Conservation (phyloP, 2,888 invertebrate genomes). For the Nymphalis polychloros region DNA sequence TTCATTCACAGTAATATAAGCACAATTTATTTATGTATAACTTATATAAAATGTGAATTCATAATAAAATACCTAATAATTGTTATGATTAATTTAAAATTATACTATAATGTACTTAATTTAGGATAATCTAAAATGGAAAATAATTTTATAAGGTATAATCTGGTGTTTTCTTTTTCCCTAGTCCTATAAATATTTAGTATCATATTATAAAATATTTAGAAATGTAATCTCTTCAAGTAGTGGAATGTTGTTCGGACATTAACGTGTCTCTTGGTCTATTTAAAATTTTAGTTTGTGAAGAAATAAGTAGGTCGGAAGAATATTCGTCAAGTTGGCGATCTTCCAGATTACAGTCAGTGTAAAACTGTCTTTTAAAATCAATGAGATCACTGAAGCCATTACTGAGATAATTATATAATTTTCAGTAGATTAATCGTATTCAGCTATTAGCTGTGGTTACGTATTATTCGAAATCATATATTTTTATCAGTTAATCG, state of each 20-base stretch:
- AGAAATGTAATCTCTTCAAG: neutral
- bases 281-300: slow-evolving; percentile 57
- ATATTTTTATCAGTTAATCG: too few relatives aligned
- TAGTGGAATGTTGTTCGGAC: slow-evolving; percentile 11
- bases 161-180: slow-evolving; percentile 47
- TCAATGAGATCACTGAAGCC: slow-evolving; percentile 36
- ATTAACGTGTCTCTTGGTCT: slow-evolving; percentile 30
- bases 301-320: slow-evolving; percentile 45
- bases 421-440: too few relatives aligned
- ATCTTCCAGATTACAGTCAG: slow-evolving; percentile 43
- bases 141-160: slow-evolving; percentile 77
- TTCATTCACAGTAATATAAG: slow-evolving; percentile 76
- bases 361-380: slow-evolving; percentile 41
- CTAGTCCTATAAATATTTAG: neutral
- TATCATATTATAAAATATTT: neutral
- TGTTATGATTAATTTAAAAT: slow-evolving; percentile 76
- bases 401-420: slow-evolving; percentile 11
- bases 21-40: slow-evolving; percentile 73
- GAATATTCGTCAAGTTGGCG: slow-evolving; percentile 53
- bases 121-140: slow-evolving; percentile 74
- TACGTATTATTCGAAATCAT: too few relatives aligned
- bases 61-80: slow-evolving; percentile 75
- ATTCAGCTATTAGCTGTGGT: too few relatives aligned
- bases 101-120: slow-evolving; percentile 76
- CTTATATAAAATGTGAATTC: slow-evolving; percentile 63